phyloP scores from a whole-genome alignment of 2,113 vertebrate species.

The Mesitornis unicolor region DNA sequence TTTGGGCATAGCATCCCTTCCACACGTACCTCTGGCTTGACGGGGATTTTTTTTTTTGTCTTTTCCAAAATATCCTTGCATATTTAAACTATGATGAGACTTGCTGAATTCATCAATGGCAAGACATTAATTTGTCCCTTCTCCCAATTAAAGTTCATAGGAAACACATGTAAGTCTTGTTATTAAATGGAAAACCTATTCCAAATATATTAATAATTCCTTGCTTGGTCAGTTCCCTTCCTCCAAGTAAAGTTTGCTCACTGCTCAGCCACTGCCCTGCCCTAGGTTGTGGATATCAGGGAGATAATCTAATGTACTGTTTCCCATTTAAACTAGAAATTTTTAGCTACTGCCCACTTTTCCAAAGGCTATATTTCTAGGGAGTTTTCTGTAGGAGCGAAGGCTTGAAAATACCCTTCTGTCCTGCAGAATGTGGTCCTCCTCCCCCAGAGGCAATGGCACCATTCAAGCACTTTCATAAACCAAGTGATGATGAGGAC shows the following conservation, averaged over 20 bases:
- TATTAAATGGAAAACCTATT: background rate
- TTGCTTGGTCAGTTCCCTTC: background rate
- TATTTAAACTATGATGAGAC: constrained; percentile 34
- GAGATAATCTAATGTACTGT: background rate
- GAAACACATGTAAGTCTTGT: background rate
- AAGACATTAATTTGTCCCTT: background rate
- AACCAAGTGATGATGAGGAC: background rate
- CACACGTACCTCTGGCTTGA: background rate
- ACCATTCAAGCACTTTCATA: background rate
- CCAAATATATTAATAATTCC: background rate
- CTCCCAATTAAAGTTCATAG: background rate
- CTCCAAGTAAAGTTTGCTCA: background rate
- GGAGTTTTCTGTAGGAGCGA: background rate
- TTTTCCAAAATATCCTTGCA: constrained; percentile 48
- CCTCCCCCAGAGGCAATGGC: background rate
- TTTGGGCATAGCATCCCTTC: constrained; percentile 2
- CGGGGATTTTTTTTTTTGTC: background rate
- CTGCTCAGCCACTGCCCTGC: background rate
- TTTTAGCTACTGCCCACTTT: background rate
- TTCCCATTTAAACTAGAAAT: background rate
- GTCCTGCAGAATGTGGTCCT: background rate
- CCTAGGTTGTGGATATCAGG: background rate
- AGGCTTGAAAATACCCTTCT: background rate
- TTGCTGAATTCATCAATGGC: constrained; percentile 31
- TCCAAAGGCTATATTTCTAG: background rate